Base-by-base conservation (phyloP, 1,140 invertebrate species). In the Apolygus lucorum region DNA sequence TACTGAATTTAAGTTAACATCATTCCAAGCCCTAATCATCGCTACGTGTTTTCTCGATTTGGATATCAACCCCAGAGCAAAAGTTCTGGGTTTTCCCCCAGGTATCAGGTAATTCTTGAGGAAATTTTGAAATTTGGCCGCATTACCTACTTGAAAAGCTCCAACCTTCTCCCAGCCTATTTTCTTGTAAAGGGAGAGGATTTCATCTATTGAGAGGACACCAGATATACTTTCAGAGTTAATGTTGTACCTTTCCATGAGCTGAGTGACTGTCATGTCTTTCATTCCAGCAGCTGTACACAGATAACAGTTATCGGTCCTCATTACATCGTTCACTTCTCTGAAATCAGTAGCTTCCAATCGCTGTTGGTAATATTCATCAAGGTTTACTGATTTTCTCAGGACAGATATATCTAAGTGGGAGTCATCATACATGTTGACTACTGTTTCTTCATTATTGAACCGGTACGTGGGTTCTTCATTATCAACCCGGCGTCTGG, bases 251-350 rank as follows among this genome's bases (percentile, higher is more conserved):
- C 26, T 21, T 2, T 49, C n/a, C 65, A 42, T 34, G 2, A 67
- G 29, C 25, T 67, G n/a, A 1, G 65, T 67, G 26, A 26, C 65
- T n/a, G 65, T 21, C 42, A 42, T 67, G 21, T 49, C 28, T 24
- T 26, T 67, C 65, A 67, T 29, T 17, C 27, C 65, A n/a, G 65
- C 65, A 21, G 42, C 28, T 25, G 65, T 42, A 26, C 65, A 67
- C 27, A 42, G 42, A 29, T 67, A 67, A 27, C 65, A 67, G 22
- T 67, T 67, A 21, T n/a, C 42, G n/a, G 28, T 67, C 13, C 65
- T 29, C 2, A 42, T n/a, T 2, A 67, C 65, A 21, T 67, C 65
- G 29, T 67, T 67, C 27, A 67, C 65, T 21, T 42, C 65, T 24
- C 65, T n/a, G 29, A 67, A 67, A 21, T 67, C 65, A 24, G 25